These are phyloP conservation scores for Paratilapia polleni DNA, from an alignment of 2,113 vertebrate species.

Conservation along the genomic window DNA sequence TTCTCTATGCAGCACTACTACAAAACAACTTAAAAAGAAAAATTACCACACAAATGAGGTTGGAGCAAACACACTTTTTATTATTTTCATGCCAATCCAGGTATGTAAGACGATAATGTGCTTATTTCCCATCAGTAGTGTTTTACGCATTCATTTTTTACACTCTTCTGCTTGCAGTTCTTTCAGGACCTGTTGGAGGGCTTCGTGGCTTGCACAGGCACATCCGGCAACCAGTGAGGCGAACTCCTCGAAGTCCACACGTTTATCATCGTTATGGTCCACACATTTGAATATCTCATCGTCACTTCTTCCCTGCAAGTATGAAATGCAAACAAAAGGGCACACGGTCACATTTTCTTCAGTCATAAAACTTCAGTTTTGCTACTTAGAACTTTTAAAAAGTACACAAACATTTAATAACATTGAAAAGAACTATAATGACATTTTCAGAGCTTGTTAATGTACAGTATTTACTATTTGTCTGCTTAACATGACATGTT, in stretches of 20 bases:
- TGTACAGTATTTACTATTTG: background rate
- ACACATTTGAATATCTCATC: background rate
- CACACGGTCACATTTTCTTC: no score
- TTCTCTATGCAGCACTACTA: background rate
- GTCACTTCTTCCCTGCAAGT: background rate
- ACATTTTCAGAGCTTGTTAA: background rate
- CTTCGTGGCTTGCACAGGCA: background rate
- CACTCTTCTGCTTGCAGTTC: background rate
- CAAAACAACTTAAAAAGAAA: background rate
- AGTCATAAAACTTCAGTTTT: background rate
- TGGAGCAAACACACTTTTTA: fast-evolving
- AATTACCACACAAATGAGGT: background rate
- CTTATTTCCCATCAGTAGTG: background rate
- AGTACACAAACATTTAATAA: background rate
- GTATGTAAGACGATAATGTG: fast-evolving
- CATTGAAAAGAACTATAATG: background rate
- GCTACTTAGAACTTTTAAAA: no score
- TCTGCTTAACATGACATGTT: no score
- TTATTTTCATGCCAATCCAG: background rate
- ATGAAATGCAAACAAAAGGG: background rate
- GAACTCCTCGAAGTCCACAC: background rate
- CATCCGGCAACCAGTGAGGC: background rate
- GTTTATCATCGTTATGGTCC: background rate
- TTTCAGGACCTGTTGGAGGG: background rate
- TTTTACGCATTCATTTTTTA: background rate